Base-by-base conservation (phyloP, 2,113 vertebrate species). In the Tragelaphus buxtoni region DNA sequence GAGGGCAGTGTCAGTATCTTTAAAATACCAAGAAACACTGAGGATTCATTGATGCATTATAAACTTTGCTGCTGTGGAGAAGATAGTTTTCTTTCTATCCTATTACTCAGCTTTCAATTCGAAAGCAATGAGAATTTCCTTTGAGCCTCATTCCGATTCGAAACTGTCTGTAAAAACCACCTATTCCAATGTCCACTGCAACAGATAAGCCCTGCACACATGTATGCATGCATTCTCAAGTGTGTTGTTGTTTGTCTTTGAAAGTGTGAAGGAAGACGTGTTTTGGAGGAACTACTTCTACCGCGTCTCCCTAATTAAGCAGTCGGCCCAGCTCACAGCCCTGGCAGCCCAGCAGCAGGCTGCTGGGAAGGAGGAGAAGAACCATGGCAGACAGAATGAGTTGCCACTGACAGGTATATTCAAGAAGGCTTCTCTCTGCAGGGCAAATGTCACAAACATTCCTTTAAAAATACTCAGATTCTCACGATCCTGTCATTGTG, bases 211-310 rank as follows among this genome's bases (percentile, higher is more conserved):
- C 80, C 63, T 28, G n/a, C 26, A 1, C 42, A 53, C 22, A 4
- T 51, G 47, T 30, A 4, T 26, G 16, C n/a, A 0, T 9, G 13
- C 28, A 2, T 88, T 91, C 86, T 97, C 63, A 77, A 17, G 17
- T 22, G 77, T 80, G 39, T 92, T 94, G 86, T 51, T 83, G 47
- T 96, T 30, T 96, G 26, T 96, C 90, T 97, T 85, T 98, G 16
- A 89, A 85, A 99, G 99, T 0, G 99, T 99, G 95, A 99, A 99
- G 97, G 99, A 99, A 98, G 99, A 99, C 7, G 98, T 99, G 17
- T 99, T 99, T 97, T 99, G 99, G 99, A 99, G 99, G 98, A 99
- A 99, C 98, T 99, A 99, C 93, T 99, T 99, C 98, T 99, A 99
- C 98, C 99, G 99, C 0, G 99, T 99, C 90, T 99, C 99, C 88